phyloP scores from a whole-genome alignment of 1,140 invertebrate species.

The Drosophila miranda region DNA sequence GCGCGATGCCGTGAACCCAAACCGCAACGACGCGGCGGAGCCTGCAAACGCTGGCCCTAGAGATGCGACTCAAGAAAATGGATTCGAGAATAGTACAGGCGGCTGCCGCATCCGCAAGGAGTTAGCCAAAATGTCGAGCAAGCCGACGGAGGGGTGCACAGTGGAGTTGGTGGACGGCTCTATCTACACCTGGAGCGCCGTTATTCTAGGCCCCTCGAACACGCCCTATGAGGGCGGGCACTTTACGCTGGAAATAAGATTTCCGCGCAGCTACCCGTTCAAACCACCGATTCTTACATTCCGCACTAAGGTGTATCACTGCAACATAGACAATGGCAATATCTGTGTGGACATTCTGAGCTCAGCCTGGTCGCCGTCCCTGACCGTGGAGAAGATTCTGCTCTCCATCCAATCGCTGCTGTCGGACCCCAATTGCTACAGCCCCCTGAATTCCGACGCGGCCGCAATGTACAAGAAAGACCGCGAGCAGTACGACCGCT shows the following conservation, averaged over 20 bases:
- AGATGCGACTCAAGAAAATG: too few species aligned
- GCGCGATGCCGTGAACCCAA: too few species aligned
- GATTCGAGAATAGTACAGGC: too few species aligned
- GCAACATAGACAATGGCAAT: slow-evolving; percentile 88
- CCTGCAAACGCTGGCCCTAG: too few species aligned
- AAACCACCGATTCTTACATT: slow-evolving; percentile 91
- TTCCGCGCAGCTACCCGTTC: slow-evolving; percentile 91
- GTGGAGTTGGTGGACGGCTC: not conserved
- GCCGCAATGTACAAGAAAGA: slow-evolving; percentile 96
- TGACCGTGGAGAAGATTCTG: slow-evolving; percentile 97
- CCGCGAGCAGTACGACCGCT: slow-evolving; percentile 93
- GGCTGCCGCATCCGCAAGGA: not conserved
- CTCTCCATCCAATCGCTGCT: slow-evolving; percentile 97
- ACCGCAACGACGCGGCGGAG: too few species aligned
- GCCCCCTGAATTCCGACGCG: slow-evolving; percentile 97
- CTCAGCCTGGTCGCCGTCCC: slow-evolving; percentile 97
- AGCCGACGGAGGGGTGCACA: slow-evolving; percentile 8
- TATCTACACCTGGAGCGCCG: slow-evolving; percentile 9
- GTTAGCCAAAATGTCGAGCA: not conserved
- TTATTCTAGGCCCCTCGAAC: slow-evolving; percentile 85
- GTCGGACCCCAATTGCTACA: slow-evolving; percentile 98
- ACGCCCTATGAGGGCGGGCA: slow-evolving; percentile 90
- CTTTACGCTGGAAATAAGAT: slow-evolving; percentile 89
- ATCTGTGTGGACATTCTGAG: slow-evolving; percentile 90
- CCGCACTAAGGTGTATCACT: slow-evolving; percentile 92